These are phyloP conservation scores for Wiebesia pumilae DNA, from an alignment of 1,140 invertebrate species.

Conservation along the genomic window DNA sequence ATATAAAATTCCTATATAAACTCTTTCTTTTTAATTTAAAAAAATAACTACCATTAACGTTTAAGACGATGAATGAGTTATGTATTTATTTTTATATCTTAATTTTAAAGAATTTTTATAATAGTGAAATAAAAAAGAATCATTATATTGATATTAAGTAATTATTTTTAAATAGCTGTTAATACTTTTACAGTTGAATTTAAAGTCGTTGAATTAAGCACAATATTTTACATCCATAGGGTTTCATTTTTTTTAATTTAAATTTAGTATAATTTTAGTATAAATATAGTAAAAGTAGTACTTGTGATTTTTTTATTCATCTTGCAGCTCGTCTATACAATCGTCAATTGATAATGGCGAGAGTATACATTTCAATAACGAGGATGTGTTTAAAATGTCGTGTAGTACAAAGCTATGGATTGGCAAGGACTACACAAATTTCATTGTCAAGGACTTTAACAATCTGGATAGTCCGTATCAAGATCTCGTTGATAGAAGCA, in stretches of 20 bases:
- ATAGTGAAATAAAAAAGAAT: not conserved
- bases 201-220: not conserved
- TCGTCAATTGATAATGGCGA: constrained; percentile 55
- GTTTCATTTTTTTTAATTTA: not conserved
- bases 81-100: not conserved
- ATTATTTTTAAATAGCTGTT: not conserved
- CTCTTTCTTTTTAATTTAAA: too few relatives aligned
- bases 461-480: constrained; percentile 90
- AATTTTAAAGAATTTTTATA: not conserved
- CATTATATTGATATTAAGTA: not conserved
- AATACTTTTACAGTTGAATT: not conserved
- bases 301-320: not conserved
- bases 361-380: constrained; percentile 52
- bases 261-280: not conserved
- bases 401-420: constrained; percentile 94
- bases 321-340: constrained; percentile 49
- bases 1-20: too few relatives aligned
- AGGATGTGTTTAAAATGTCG: constrained; percentile 66
- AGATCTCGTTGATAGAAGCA: constrained; percentile 91
- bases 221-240: not conserved
- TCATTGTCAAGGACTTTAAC: constrained; percentile 97
- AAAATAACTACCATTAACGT: too few relatives aligned
- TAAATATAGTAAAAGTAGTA: too few relatives aligned
- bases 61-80: too few relatives aligned
- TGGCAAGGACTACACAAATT: constrained; percentile 98